Evolutionary conservation across 30 jellyfish, hydroid and myxozoan genomes (phyloP), one percentile per base, ranked within the genome.

Genomic region (Calvadosia cruxmelitensis): DNA sequence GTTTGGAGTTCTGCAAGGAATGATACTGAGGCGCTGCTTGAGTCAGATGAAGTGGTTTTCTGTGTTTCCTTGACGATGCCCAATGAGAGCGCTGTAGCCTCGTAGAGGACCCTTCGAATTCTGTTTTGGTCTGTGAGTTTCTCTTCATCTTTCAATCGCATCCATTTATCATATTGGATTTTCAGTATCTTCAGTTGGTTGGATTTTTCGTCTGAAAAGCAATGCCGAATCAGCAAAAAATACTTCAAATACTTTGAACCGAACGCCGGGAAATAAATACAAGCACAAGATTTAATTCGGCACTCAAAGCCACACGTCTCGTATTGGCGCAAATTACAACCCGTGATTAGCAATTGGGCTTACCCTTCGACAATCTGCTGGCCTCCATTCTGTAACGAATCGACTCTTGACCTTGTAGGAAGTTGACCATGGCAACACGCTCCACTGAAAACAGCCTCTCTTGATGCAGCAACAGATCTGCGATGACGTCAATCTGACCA

Each of bases 131-230:
- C 34, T 13, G 66, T 24, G 62, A 65, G 12, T 62, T 81, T 81
- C 48, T 72, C 93, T 32, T 81, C 93, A 34, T 66, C 34, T 71
- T 66, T 53, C 31, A 79, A 57, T 33, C 69, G 71, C 10, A 73
- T 74, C 93, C 93, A 80, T 2, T 93, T 92, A 36, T 81, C 85
- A 93, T 94, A 78, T 61, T 76, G 95, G 10, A 95, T 79, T 29
- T 68, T 61, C 78, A 89, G 71, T 16, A 89, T 92, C 24, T 69
- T 70, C 33, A 84, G 73, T 78, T 89, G 95, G 51, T 70, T 71
- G 28, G 79, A 50, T 67, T 92, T 75, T 50, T 86, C 98, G 33
- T 89, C 98, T 89, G 27, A 1, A 53, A 76, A 0, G 32, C 31
- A 24, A 34, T n/a, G 31, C 13, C 0, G 3, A 3, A 51, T 27